Evolutionary conservation across 1,140 invertebrate species (phyloP), one percentile per base, ranked within the genome.

Genomic region (Meloidogyne floridensis): DNA sequence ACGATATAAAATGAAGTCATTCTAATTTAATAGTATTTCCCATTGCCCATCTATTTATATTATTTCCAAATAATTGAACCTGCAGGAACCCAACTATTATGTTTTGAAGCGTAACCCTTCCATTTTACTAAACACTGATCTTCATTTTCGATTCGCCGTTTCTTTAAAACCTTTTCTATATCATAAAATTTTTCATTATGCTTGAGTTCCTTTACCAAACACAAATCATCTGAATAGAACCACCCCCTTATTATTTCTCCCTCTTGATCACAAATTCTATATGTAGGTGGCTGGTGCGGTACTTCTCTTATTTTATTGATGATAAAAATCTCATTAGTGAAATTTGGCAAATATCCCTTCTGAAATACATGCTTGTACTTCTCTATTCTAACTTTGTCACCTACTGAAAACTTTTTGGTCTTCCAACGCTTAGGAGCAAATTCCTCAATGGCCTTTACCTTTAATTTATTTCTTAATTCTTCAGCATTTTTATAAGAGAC

Each of bases 191-290:
- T 81, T 10, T 82, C 51, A 11, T 51, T 53, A 7, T 80, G 10
- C 0, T 20, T 53, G 10, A 7, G 9, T 15, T n/a, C 11, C n/a
- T 73, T 11, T 32, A 87, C 90, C 90, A 85, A 75, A 74, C 80
- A 78, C 5, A 82, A 43, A 54, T 83, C 82, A 53, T 83, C 10
- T 32, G 51, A 43, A 71, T 79, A 82, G 78, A 77, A 75, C 11
- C 79, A 59, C 69, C 80, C 79, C 11, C 80, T 43, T 18, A 76
- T 15, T 18, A 79, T 32, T 2, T 79, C 69, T 70, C 32, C 69
- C 51, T 76, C 20, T 15, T 9, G 15, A n/a, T 69, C 65, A 13
- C 54, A n/a, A 15, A 78, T 65, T 43, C 54, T 72, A n/a, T 77
- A 83, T 3, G 70, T 72, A 9, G 53, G 11, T 5, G 82, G 82